Percentiles rank a stretch among this genome's conserved stretches.
These are phyloP conservation scores for Serranus cabrilla DNA, from an alignment of 2,797 vertebrate species.

Conservation along the genomic window DNA sequence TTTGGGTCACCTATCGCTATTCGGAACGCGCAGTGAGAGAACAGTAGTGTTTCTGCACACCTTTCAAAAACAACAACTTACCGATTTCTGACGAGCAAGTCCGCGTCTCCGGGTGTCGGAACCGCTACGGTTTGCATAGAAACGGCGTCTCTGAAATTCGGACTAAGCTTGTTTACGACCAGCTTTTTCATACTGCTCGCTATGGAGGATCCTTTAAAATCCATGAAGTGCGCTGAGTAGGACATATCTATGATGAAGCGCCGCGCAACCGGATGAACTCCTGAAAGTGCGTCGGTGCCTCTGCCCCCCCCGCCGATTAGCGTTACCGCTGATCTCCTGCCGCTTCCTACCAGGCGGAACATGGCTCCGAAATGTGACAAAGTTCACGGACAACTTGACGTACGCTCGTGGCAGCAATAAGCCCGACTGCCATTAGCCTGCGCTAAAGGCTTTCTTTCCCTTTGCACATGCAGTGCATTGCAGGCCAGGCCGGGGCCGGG, in stretches of 20 bases:
- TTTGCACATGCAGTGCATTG: conserved; percentile 5
- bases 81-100: conserved; percentile 95
- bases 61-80: conserved; percentile 81
- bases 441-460: conserved; percentile 47
- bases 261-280: conserved; percentile 66
- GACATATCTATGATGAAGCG: conserved; percentile 93
- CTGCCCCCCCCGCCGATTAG: conserved; percentile 50
- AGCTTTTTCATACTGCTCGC: conserved; percentile 92
- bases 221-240: conserved; percentile 95
- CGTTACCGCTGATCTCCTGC: conserved; percentile 43
- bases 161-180: conserved; percentile 90
- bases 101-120: conserved; percentile 91
- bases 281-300: conserved; percentile 65
- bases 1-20: conserved; percentile 24
- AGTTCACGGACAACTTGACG: conserved; percentile 77
- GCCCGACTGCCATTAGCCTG: conserved; percentile 62
- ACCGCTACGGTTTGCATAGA: conserved; percentile 85
- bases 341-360: conserved; percentile 54
- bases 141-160: conserved; percentile 91
- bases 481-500: conserved; percentile 42
- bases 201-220: conserved; percentile 92
- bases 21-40: conserved; percentile 4
- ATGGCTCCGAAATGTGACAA: conserved; percentile 76
- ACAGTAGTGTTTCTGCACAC: conserved; percentile 10
- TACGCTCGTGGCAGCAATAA: conserved; percentile 31